phyloP scores from a whole-genome alignment of 2,113 vertebrate species.

The Strix aluco region DNA sequence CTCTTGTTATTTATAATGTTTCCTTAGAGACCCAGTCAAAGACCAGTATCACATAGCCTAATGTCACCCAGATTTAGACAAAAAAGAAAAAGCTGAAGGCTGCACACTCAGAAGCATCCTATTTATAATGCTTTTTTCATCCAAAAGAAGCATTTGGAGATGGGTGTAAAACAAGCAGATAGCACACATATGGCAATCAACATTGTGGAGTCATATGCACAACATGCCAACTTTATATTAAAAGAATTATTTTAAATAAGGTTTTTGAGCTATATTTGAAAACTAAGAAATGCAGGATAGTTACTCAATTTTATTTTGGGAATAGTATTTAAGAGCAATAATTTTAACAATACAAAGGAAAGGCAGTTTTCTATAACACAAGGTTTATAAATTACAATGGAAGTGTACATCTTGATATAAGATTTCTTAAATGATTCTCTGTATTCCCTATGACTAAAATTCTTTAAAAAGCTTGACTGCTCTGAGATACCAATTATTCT shows the following conservation, averaged over 20 bases:
- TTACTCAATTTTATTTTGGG: not conserved
- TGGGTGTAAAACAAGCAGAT: not conserved
- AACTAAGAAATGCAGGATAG: not conserved
- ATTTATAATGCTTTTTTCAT: not conserved
- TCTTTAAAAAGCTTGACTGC: not conserved
- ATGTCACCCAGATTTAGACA: not conserved
- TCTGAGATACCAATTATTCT: not conserved
- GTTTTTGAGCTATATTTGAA: conserved; percentile 8
- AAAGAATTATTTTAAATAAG: not conserved
- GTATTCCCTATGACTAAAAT: not conserved
- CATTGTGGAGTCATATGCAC: not conserved
- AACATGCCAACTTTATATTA: not conserved
- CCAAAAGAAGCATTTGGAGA: not conserved
- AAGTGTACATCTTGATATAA: not conserved
- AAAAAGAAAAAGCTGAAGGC: not conserved
- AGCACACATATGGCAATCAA: not conserved
- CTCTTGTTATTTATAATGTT: not conserved
- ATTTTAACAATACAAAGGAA: not conserved
- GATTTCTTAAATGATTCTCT: not conserved
- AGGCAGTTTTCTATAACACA: not conserved
- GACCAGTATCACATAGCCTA: not conserved
- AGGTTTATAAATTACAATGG: not conserved
- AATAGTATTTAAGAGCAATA: not conserved
- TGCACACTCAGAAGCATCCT: not conserved
- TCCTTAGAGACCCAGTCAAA: not conserved